phyloP scores from a whole-genome alignment of 2,113 vertebrate species.

The Glaucidium brasilianum region DNA sequence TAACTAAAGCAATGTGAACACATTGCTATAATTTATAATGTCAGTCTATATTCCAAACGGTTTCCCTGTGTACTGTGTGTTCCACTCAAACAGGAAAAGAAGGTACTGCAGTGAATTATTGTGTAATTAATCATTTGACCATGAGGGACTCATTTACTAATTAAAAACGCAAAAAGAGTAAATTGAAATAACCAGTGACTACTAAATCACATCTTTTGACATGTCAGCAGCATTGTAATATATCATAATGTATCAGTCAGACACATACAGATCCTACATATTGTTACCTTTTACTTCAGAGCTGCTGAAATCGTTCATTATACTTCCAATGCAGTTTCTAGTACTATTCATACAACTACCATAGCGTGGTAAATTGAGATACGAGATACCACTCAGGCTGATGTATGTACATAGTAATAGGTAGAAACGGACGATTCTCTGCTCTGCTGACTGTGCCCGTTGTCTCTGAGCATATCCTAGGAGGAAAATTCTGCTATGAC shows the following conservation, averaged over 20 bases:
- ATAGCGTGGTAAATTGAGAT: not conserved
- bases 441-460: not conserved
- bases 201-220: conserved; percentile 84
- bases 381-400: not conserved
- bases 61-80: not conserved
- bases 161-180: conserved; percentile 89
- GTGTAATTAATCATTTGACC: conserved; percentile 88
- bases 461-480: not conserved
- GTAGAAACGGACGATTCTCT: not conserved
- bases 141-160: conserved; percentile 92
- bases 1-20: conserved; percentile 17
- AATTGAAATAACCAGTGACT: conserved; percentile 87
- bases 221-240: conserved; percentile 66
- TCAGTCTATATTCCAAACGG: conserved; percentile 39
- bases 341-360: not conserved
- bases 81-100: conserved; percentile 52
- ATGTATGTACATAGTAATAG: not conserved
- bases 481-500: not conserved
- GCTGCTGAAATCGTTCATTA: conserved; percentile 49
- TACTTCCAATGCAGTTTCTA: not conserved
- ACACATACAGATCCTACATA: conserved; percentile 50
- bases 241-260: conserved; percentile 73
- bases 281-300: conserved; percentile 31
- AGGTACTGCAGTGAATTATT: conserved; percentile 75
- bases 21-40: conserved; percentile 55